Conservation (phyloP, 1,140 invertebrate genomes). For the Branchinecta lindahli region DNA sequence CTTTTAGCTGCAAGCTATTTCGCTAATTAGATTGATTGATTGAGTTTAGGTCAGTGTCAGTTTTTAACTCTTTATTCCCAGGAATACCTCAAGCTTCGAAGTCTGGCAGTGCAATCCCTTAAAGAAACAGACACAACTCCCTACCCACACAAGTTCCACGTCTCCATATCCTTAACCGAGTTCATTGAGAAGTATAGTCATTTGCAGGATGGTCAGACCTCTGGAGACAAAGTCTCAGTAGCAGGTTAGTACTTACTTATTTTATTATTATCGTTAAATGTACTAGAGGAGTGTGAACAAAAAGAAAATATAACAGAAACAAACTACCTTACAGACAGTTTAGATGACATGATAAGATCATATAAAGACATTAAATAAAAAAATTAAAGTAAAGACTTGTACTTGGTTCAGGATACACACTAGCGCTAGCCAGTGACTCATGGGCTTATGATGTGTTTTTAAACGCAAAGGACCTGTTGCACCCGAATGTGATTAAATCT, state of each 20-base stretch:
- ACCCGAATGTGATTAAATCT: no score
- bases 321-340: no score
- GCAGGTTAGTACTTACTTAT: constrained; percentile 46
- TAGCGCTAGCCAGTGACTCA: no score
- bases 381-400: no score
- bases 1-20: no score
- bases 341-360: no score
- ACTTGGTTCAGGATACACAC: no score
- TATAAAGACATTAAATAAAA: no score
- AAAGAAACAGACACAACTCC: constrained; percentile 64
- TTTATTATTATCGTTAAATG: neutral
- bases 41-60: constrained; percentile 1
- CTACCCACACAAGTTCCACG: constrained; percentile 98
- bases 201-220: constrained; percentile 52
- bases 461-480: no score
- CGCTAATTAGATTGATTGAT: no score
- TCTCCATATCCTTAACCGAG: constrained; percentile 68
- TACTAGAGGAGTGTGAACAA: neutral
- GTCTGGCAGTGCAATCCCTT: constrained; percentile 51
- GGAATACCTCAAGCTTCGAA: constrained; percentile 78
- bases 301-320: constrained; percentile 11
- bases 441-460: no score
- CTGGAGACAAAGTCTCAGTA: constrained; percentile 51
- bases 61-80: constrained; percentile 26
- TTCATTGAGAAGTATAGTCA: constrained; percentile 75